Evolutionary conservation across 2,797 vertebrate species (phyloP).

Genomic region (Scolopax bukidnonensis): DNA sequence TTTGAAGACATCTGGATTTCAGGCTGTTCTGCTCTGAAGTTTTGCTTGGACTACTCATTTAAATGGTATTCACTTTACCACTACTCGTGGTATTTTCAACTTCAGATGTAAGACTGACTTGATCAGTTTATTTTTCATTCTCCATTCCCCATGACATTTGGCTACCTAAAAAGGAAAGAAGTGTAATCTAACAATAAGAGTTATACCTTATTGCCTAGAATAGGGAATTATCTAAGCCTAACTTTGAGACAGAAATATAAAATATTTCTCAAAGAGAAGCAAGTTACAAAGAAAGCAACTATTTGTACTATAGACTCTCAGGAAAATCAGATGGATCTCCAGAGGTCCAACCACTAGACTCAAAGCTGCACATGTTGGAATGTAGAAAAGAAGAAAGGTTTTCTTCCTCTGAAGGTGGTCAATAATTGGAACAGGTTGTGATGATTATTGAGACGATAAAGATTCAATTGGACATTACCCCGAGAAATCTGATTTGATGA

Average conservation of each 20-base stretch:
- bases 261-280: background rate
- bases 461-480: background rate
- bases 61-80: background rate
- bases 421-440: background rate
- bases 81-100: background rate
- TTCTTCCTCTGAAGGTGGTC: background rate
- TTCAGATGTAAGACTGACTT: background rate
- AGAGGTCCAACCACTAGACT: background rate
- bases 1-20: constrained; percentile 8
- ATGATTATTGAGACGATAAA: background rate
- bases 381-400: background rate
- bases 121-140: background rate
- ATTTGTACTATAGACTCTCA: background rate
- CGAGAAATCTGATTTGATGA: background rate
- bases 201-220: background rate
- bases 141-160: background rate
- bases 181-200: background rate
- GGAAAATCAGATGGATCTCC: background rate
- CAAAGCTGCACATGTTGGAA: background rate
- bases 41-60: background rate
- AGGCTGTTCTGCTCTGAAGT: background rate
- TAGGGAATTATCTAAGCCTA: background rate
- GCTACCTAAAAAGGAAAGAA: background rate
- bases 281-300: background rate
- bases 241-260: background rate